phyloP scores from a whole-genome alignment of 1,140 invertebrate species.

The Branchinecta lynchi region DNA sequence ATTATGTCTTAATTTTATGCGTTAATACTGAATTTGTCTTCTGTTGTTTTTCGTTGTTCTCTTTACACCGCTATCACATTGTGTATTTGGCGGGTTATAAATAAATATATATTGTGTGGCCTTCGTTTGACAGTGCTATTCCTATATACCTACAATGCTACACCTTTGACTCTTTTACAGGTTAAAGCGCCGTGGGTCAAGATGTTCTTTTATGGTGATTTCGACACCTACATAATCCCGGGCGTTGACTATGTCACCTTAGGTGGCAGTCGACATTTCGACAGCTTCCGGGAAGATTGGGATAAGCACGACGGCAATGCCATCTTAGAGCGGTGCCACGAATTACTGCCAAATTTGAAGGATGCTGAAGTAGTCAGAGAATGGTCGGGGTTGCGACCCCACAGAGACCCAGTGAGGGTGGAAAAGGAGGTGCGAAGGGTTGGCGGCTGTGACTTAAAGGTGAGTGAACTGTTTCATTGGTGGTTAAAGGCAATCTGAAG shows the following conservation, averaged over 20 bases:
- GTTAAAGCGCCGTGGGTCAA: constrained; percentile 78
- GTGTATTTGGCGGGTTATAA: no score
- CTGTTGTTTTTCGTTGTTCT: no score
- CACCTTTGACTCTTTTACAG: constrained; percentile 30
- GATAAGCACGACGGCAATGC: constrained; percentile 50
- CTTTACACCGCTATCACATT: no score
- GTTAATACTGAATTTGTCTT: no score
- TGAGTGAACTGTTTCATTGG: not conserved
- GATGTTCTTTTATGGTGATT: constrained; percentile 64
- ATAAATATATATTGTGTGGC: not conserved
- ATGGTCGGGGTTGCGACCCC: constrained; percentile 58
- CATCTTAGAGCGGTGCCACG: constrained; percentile 55
- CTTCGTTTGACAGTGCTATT: not conserved
- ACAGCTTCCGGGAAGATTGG: constrained; percentile 51
- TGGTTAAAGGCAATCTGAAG: no score
- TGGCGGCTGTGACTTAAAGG: not conserved
- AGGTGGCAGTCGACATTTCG: constrained; percentile 64
- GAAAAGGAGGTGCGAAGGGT: constrained; percentile 42
- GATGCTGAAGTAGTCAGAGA: constrained; percentile 43
- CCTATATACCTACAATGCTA: not conserved
- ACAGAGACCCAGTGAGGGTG: constrained; percentile 54
- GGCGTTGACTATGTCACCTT: constrained; percentile 54
- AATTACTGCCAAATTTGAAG: constrained; percentile 51
- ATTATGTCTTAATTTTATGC: no score
- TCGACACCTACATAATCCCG: constrained; percentile 71